Percentiles rank a stretch among this genome's conserved stretches.
Evolutionary conservation across 2,888 invertebrate species (phyloP).

Genomic region (Esperia sulphurella): DNA sequence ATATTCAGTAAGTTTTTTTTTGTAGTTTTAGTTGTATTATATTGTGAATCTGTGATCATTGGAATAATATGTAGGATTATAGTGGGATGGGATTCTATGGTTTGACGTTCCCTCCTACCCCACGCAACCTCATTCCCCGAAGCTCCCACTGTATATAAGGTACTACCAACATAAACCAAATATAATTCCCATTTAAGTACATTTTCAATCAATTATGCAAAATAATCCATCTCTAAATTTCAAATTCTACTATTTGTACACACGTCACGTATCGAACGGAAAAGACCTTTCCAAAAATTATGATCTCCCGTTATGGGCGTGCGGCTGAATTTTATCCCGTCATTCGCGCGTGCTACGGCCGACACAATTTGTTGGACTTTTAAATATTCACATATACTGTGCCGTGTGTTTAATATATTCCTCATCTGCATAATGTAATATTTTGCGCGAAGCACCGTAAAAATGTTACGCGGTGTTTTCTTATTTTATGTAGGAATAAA

Average conservation of each 20-base stretch:
- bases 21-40: too few species aligned
- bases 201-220: slow-evolving; percentile 1
- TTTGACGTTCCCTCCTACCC: too few species aligned
- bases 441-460: slow-evolving; percentile 39
- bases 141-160: too few species aligned
- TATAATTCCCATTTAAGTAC: not conserved
- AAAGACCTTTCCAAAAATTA: slow-evolving; percentile 56
- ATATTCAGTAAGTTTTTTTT: too few species aligned
- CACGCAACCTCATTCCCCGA: too few species aligned
- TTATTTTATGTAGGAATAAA: slow-evolving; percentile 13
- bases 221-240: not conserved
- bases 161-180: too few species aligned
- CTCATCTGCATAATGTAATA: slow-evolving; percentile 65
- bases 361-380: slow-evolving; percentile 55
- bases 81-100: too few species aligned
- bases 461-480: slow-evolving; percentile 36
- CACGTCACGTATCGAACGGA: slow-evolving; percentile 47
- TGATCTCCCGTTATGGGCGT: slow-evolving; percentile 35
- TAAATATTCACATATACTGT: slow-evolving; percentile 61
- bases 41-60: too few species aligned
- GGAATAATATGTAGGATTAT: too few species aligned
- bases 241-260: slow-evolving; percentile 28
- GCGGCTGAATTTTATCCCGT: slow-evolving; percentile 33
- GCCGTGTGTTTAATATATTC: slow-evolving; percentile 57
- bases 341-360: slow-evolving; percentile 39